These are phyloP conservation scores for Lingula anatina DNA, from an alignment of 2,888 invertebrate genomes.

Conservation along the genomic window DNA sequence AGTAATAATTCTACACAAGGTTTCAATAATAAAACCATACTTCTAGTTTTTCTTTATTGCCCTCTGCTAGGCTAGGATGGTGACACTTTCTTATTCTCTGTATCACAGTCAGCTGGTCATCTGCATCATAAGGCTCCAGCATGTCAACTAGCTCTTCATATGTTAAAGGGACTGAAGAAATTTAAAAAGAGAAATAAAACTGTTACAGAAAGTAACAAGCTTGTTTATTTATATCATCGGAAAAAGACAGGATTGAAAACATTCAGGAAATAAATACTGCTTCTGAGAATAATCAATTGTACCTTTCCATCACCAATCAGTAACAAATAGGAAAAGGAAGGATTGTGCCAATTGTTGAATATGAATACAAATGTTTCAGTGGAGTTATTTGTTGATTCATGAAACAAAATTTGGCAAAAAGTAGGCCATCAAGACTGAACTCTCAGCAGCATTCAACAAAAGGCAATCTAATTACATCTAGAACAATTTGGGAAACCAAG, in stretches of 20 bases:
- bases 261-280: neutral
- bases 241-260: neutral
- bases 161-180: slow-evolving; percentile 58
- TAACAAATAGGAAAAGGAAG: too few relatives aligned
- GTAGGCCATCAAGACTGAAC: too few relatives aligned
- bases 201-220: neutral
- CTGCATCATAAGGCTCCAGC: slow-evolving; percentile 60
- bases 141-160: slow-evolving; percentile 64
- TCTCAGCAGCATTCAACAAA: too few relatives aligned
- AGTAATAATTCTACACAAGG: too few relatives aligned
- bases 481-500: too few relatives aligned
- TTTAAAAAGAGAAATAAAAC: slow-evolving; percentile 3
- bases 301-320: neutral
- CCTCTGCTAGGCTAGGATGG: slow-evolving; percentile 73
- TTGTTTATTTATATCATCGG: too few relatives aligned
- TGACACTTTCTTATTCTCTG: slow-evolving; percentile 82
- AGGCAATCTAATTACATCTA: too few relatives aligned
- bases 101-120: slow-evolving; percentile 67
- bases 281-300: neutral
- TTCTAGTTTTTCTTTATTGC: slow-evolving; percentile 72
- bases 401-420: too few relatives aligned
- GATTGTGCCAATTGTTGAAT: too few relatives aligned
- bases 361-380: too few relatives aligned
- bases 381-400: too few relatives aligned
- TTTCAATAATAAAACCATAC: too few relatives aligned